These are phyloP conservation scores for Tyto alba DNA, from an alignment of 2,113 vertebrate genomes.

Conservation along the genomic window DNA sequence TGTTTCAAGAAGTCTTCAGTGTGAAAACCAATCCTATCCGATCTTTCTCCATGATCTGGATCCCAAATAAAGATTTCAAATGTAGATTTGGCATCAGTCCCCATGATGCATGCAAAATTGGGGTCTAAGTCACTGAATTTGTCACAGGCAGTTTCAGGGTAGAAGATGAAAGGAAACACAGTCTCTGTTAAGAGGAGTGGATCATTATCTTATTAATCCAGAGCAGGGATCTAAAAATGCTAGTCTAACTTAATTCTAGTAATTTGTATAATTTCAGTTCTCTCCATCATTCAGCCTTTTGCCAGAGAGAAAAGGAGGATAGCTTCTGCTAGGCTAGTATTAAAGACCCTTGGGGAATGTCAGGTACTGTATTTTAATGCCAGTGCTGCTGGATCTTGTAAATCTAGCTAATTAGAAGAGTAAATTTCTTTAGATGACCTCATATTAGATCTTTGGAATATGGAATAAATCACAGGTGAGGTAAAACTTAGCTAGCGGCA, in stretches of 20 bases:
- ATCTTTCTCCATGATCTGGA: background rate
- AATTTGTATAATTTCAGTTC: background rate
- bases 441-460: background rate
- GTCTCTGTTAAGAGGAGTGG: background rate
- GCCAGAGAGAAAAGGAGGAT: background rate
- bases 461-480: background rate
- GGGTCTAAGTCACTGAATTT: background rate
- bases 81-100: background rate
- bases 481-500: background rate
- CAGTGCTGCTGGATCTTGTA: background rate
- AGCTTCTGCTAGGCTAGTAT: background rate
- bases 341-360: background rate
- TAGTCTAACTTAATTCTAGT: background rate
- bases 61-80: background rate
- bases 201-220: background rate
- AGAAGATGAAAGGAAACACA: background rate
- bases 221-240: background rate
- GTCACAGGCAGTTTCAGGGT: background rate
- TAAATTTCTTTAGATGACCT: conserved; percentile 12
- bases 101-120: background rate
- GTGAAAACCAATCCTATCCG: background rate
- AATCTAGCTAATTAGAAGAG: conserved; percentile 10
- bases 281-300: background rate
- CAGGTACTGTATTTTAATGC: background rate
- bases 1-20: background rate